Percentiles rank a stretch among this genome's conserved stretches.
Conservation (phyloP, 2,888 invertebrate genomes). For the Loripinus fragilis region DNA sequence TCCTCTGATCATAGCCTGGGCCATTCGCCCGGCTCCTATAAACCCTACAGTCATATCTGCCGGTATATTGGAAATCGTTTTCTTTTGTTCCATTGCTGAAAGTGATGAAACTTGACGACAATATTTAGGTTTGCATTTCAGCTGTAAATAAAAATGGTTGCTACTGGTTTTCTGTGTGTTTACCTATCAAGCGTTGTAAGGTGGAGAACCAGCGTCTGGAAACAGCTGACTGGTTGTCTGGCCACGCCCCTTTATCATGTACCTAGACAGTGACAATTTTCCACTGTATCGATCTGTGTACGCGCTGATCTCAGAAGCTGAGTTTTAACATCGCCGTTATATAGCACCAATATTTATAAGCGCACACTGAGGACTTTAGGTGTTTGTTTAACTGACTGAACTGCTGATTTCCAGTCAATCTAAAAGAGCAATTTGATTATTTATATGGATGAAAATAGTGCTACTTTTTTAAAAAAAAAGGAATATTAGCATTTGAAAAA, state of each 20-base stretch:
- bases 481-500: too few relatives aligned
- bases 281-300: not conserved
- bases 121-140: not conserved
- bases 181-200: not conserved
- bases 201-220: not conserved
- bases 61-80: constrained; percentile 30
- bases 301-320: too few relatives aligned
- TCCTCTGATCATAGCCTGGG: constrained; percentile 81
- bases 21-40: constrained; percentile 82
- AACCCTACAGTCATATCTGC: constrained; percentile 79
- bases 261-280: not conserved
- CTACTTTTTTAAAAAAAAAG: too few relatives aligned
- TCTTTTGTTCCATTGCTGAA: not conserved
- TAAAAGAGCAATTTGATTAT: too few relatives aligned
- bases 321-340: too few relatives aligned
- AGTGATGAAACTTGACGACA: not conserved
- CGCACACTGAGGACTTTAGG: too few relatives aligned
- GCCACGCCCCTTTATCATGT: constrained; percentile 15
- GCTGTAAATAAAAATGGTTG: not conserved
- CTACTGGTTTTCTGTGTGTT: not conserved
- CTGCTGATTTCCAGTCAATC: too few relatives aligned
- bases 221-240: not conserved
- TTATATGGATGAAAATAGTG: too few relatives aligned
- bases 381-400: too few relatives aligned
- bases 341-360: too few relatives aligned